phyloP scores from a whole-genome alignment of 2,797 vertebrate species.

The Pelobates cultripes region DNA sequence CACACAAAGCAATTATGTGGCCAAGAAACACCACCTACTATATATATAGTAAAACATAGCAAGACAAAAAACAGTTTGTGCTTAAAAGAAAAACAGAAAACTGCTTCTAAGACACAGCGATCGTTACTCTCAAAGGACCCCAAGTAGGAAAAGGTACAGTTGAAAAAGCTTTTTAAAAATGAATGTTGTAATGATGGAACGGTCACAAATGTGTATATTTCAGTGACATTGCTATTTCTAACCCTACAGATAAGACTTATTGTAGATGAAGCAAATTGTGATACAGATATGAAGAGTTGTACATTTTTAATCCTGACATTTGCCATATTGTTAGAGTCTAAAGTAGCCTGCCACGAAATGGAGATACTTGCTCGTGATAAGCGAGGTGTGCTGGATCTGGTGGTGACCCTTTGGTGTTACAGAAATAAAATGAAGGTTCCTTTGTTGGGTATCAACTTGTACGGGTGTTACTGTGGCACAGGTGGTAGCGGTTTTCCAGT shows the following conservation, averaged over 20 bases:
- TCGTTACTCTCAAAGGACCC: not conserved
- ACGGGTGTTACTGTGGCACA: constrained; percentile 59
- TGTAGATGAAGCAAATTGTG: not conserved
- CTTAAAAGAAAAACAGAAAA: not conserved
- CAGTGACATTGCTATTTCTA: not conserved
- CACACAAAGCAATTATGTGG: not conserved
- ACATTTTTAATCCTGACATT: constrained; percentile 34
- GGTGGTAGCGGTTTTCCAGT: constrained; percentile 52
- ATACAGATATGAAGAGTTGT: constrained; percentile 13
- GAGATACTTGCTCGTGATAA: constrained; percentile 9
- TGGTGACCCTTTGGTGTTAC: constrained; percentile 50
- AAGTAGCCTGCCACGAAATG: not conserved
- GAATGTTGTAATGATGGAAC: too few species aligned
- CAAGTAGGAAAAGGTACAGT: not conserved
- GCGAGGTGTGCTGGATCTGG: constrained; percentile 32
- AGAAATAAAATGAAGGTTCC: constrained; percentile 48
- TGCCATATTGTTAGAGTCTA: constrained; percentile 29
- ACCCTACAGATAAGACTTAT: not conserved
- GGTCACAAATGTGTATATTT: not conserved
- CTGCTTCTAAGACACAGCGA: not conserved
- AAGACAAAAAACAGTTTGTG: not conserved
- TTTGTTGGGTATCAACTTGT: constrained; percentile 56
- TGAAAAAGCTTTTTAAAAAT: not conserved
- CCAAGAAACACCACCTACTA: not conserved
- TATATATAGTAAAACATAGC: not conserved